These are phyloP conservation scores for Clarias gariepinus DNA, from an alignment of 2,113 vertebrate species.

Conservation along the genomic window DNA sequence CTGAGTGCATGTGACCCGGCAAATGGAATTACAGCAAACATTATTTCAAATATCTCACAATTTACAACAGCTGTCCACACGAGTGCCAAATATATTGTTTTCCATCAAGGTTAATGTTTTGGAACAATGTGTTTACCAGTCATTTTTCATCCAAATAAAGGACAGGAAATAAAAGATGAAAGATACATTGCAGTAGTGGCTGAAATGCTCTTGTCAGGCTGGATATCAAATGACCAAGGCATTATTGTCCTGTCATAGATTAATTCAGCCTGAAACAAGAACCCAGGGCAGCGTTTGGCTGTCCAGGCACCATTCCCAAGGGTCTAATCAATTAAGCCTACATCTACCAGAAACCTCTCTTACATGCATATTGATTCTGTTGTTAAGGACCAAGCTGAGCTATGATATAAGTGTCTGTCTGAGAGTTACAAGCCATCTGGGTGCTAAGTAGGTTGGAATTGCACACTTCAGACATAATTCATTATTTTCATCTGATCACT, in stretches of 20 bases:
- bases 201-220: constrained; percentile 37
- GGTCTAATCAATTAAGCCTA: constrained; percentile 68
- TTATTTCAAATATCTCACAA: constrained; percentile 66
- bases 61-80: constrained; percentile 67
- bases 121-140: constrained; percentile 58
- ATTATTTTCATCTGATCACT: constrained; percentile 20
- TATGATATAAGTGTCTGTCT: constrained; percentile 36
- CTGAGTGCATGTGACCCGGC: constrained; percentile 61
- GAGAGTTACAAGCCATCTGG: constrained; percentile 43
- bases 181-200: constrained; percentile 30
- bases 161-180: constrained; percentile 51
- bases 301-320: constrained; percentile 18
- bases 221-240: constrained; percentile 36
- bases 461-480: constrained; percentile 35
- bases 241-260: constrained; percentile 40
- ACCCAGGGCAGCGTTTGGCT: constrained; percentile 35
- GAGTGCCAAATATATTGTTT: constrained; percentile 72
- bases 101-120: constrained; percentile 69
- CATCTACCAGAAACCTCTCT: constrained; percentile 66
- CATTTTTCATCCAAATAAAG: constrained; percentile 66
- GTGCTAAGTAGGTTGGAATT: constrained; percentile 37
- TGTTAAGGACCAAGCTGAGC: constrained; percentile 58
- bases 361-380: constrained; percentile 75
- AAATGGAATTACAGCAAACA: constrained; percentile 68
- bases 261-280: constrained; percentile 31